Percentiles rank a stretch among this genome's conserved stretches.
phyloP scores from a whole-genome alignment of 2,113 vertebrate genomes.

The Kryptolebias marmoratus region DNA sequence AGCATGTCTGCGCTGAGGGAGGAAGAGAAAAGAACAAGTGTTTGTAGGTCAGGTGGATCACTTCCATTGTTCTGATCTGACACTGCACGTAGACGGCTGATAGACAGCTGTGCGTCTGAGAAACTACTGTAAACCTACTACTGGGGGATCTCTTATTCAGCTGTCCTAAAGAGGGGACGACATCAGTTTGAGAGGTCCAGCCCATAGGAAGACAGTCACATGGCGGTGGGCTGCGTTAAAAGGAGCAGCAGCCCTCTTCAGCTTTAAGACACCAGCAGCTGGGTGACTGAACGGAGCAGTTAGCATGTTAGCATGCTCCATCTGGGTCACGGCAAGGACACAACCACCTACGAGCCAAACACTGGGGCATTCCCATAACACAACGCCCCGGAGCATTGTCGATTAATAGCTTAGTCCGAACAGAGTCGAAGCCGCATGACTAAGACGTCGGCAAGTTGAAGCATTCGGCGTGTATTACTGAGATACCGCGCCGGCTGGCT shows the following conservation, averaged over 20 bases:
- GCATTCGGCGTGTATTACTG: neutral
- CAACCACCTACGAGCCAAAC: neutral
- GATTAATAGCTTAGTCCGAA: rapidly evolving
- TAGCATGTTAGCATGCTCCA: slow-evolving; percentile 28
- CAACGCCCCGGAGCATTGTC: rapidly evolving
- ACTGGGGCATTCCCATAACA: neutral
- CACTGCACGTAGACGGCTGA: slow-evolving; percentile 1
- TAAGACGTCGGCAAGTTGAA: neutral
- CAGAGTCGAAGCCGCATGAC: rapidly evolving
- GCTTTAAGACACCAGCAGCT: neutral
- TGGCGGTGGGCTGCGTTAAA: neutral
- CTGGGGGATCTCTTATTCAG: too few species aligned
- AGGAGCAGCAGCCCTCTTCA: neutral
- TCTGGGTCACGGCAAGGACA: slow-evolving; percentile 83
- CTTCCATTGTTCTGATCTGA: slow-evolving; percentile 21
- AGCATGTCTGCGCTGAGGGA: neutral
- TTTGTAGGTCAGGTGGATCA: slow-evolving; percentile 22
- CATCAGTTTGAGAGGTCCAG: too few species aligned
- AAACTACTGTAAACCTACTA: neutral
- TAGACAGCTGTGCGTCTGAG: neutral
- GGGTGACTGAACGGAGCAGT: neutral
- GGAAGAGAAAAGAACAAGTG: neutral
- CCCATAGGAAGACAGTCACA: too few species aligned
- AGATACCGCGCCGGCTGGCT: neutral
- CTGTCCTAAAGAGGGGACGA: too few species aligned